phyloP scores from a whole-genome alignment of 2,797 vertebrate species.

The Babyrousa celebensis region DNA sequence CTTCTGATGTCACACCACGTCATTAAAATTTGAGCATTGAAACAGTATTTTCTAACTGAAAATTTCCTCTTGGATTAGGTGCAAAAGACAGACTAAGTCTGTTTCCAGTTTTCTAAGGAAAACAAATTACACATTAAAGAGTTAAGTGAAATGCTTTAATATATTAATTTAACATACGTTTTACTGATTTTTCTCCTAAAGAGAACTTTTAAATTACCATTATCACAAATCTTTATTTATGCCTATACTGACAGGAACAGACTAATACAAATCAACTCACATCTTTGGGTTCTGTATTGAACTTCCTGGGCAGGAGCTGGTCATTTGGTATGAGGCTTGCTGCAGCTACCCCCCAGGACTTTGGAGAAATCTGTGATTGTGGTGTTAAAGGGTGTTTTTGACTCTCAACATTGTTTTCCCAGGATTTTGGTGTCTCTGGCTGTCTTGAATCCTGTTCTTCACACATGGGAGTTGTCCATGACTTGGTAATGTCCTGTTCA shows the following conservation, averaged over 20 bases:
- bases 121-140: constrained; percentile 16
- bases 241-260: neutral
- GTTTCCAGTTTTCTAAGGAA: constrained; percentile 57
- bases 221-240: neutral
- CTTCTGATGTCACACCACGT: neutral
- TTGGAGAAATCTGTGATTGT: constrained; percentile 88
- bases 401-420: constrained; percentile 91
- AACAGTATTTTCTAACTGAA: constrained; percentile 43
- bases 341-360: constrained; percentile 93
- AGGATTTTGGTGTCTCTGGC: constrained; percentile 92
- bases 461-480: constrained; percentile 87
- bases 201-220: neutral
- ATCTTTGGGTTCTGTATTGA: constrained; percentile 92
- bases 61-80: constrained; percentile 19
- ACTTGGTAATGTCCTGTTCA: constrained; percentile 82
- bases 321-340: constrained; percentile 92
- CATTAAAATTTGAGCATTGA: constrained; percentile 47
- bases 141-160: constrained; percentile 25
- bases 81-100: neutral
- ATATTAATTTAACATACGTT: neutral
- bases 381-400: constrained; percentile 87
- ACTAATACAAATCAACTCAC: constrained; percentile 90
- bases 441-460: constrained; percentile 88
- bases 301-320: constrained; percentile 90
- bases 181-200: neutral